Conservation (phyloP, 2,113 vertebrate species). For the Glaucomys volans region DNA sequence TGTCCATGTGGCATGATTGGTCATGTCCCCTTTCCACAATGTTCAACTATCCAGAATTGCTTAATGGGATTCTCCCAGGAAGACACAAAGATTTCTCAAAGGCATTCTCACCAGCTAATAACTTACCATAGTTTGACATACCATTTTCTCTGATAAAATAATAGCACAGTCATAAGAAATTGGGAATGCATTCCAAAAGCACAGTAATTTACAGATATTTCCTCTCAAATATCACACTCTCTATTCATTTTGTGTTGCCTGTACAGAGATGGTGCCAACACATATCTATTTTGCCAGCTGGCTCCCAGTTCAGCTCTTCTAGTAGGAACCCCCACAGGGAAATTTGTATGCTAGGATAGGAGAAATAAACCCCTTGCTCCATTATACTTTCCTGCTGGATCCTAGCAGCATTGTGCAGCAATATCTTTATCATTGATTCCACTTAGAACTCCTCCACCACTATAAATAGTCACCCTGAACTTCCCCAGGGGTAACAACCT, state of each 20-base stretch:
- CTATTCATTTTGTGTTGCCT: not conserved
- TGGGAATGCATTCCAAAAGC: not conserved
- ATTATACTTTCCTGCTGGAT: not conserved
- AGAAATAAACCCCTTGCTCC: not conserved
- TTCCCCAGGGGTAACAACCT: not conserved
- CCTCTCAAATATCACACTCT: not conserved
- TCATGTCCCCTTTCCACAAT: not conserved
- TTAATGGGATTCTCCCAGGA: not conserved
- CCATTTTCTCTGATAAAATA: not conserved
- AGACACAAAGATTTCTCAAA: not conserved
- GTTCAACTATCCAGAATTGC: not conserved
- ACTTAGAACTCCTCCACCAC: not conserved
- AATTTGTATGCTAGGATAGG: not conserved
- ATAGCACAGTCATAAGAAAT: not conserved
- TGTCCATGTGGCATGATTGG: accelerated
- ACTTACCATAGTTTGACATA: not conserved
- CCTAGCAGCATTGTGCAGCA: not conserved
- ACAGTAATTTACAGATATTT: not conserved
- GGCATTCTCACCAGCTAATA: not conserved
- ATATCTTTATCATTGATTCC: not conserved
- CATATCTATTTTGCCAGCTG: not conserved
- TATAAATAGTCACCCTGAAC: not conserved
- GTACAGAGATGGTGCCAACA: not conserved
- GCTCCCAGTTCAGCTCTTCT: not conserved
- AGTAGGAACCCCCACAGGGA: not conserved